Evolutionary conservation across 1,140 invertebrate species (phyloP), one percentile per base, ranked within the genome.

Genomic region (Bombus fervidus): DNA sequence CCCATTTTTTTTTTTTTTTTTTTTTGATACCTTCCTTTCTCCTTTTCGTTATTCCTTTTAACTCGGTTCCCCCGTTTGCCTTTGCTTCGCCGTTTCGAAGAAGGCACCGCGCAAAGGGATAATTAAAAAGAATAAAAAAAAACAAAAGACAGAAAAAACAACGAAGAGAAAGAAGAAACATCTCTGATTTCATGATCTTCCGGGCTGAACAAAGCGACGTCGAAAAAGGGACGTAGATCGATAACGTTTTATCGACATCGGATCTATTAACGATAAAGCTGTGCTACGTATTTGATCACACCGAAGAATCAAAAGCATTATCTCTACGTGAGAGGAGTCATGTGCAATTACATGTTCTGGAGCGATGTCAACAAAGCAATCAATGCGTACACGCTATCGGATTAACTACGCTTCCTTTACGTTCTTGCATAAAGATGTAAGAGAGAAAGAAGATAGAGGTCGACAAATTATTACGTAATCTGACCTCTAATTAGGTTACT

Each of bases 261-360:
- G 22, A 6, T 81, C 25, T 75, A 57, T 47, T 59, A 75, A 74
- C 31, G 87, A 89, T 88, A 89, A 87, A 86, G 39, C 3, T 37
- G 10, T 3, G 18, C 3, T 28, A 22, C 15, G 9, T 39, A 28
- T 31, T 43, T 59, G 53, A 81, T 85, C 59, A 47, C 53, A 47
- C 6, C 25, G 18, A 72, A 74, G 34, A 79, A 89, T 89, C 84
- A 25, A 76, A 57, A 83, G 62, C 31, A 41, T 89, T 89, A 89
- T 89, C 88, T 68, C 80, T 89, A 89, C 88, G 88, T 89, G 84
- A 75, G 84, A 72, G n/a, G 59, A 64, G 62, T 25, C 88, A 88
- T 57, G 59, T 22, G 22, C 22, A 31, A 86, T 85, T 78, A 34
- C 10, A 3, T 1, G 68, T 25, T 69, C 69, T 22, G 57, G 6